Evolutionary conservation across 2,113 vertebrate species (phyloP), one percentile per base, ranked within the genome.

Genomic region (Arenaria interpres): DNA sequence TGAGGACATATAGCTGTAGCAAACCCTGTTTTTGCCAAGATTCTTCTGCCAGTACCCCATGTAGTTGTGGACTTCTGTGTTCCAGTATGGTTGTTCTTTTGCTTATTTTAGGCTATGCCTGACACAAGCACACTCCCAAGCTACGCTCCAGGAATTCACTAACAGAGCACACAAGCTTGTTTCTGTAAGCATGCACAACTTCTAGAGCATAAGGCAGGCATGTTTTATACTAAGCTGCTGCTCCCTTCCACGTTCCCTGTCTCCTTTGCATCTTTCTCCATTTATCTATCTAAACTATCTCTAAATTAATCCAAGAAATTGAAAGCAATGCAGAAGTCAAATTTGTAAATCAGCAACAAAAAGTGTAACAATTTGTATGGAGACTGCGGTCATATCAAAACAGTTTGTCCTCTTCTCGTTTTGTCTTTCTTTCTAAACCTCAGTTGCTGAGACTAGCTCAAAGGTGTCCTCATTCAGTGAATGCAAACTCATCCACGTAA

Each of bases 121-220:
- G 8, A 20, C 57, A 48, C 0, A 0, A 64, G 23, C 3, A 1
- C 18, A 3, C 45, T 81, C 33, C 57, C 57, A 39, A 80, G 14
- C 28, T 46, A 7, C 7, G 4, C 25, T 54, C 15, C 39, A 62
- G 12, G 23, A 76, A 48, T n/a, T 23, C 30, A 0, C 22, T 64
- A 48, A 30, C 14, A 54, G 28, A 56, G 16, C 8, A 54, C 20
- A 7, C 10, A 7, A 25, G 7, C 22, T 85, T 37, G 37, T 46
- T 48, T 64, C 33, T 46, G 37, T 50, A 69, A 75, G 8, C 19
- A n/a, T 12, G 9, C 22, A 53, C 16, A 11, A 9, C 9, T 75
- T 53, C 39, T 30, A 25, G n/a, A 80, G 11, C 7, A 23, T 46
- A 25, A 46, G 24, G 12, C 15, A 68, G 48, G 4, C 11, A 32